Evolutionary conservation across 2,888 invertebrate species (phyloP).

Genomic region (Protophormia terraenovae): DNA sequence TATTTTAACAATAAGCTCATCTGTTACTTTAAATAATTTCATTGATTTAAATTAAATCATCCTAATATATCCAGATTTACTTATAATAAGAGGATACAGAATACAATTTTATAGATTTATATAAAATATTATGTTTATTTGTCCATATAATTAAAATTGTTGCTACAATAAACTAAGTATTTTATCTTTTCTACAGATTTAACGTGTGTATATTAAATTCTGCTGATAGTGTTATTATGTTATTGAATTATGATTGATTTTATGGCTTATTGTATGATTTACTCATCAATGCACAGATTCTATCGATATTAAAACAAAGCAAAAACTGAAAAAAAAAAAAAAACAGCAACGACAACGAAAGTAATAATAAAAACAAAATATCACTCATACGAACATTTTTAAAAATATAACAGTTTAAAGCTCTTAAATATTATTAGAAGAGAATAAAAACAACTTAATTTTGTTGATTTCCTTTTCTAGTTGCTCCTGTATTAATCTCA

Average conservation of each 20-base stretch:
- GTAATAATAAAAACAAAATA: not conserved
- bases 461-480: not conserved
- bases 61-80: no score
- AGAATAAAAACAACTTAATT: no score
- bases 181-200: not conserved
- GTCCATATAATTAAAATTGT: no score
- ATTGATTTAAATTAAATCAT: no score
- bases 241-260: slow-evolving; percentile 62
- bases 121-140: no score
- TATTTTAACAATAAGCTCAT: no score
- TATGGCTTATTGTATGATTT: slow-evolving; percentile 56
- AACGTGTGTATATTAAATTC: not conserved
- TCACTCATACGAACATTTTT: not conserved
- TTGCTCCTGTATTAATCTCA: not conserved
- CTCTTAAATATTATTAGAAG: not conserved
- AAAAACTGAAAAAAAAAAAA: not conserved
- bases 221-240: slow-evolving; percentile 43
- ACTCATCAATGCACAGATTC: slow-evolving; percentile 57
- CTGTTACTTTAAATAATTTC: no score
- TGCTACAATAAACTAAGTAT: no score
- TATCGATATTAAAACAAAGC: slow-evolving; percentile 7
- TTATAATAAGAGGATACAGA: no score
- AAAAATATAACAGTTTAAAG: not conserved
- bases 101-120: no score
- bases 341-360: not conserved